Base-by-base conservation (phyloP, 2,113 vertebrate species). In the Oriolus oriolus region DNA sequence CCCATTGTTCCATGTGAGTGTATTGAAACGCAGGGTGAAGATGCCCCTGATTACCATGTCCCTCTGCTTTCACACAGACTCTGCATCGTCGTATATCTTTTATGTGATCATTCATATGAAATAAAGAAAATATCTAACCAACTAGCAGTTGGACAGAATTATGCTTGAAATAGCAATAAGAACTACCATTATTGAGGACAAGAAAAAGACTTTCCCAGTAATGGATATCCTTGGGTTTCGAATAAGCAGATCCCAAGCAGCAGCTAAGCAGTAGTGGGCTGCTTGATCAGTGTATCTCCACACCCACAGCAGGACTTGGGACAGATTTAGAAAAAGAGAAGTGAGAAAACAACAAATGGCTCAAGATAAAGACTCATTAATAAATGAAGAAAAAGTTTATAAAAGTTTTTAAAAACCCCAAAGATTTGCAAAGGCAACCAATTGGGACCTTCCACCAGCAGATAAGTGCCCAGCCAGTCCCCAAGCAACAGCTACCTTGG, bases 341-440 rank as follows among this genome's bases (percentile, higher is more conserved):
- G 28, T 31, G 37, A 70, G 33, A 27, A 90, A 89, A 59, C 12
- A 69, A 23, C 3, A 31, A 82, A 76, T 65, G 23, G 16, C 10
- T 61, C 28, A 65, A 77, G 50, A 56, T 22, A 69, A 65, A 77
- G 45, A 44, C n/a, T 73, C 9, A 4, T 14, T 60, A 77, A 61
- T 22, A 82, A 44, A 69, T 23, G 31, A 82, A 65, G 6, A 35
- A 77, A 70, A 89, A 31, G 7, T 8, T 11, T 17, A 12, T 27
- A 8, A 12, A n/a, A 37, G 23, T 28, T 84, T 22, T 0, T 0
- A 33, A 70, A 75, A 79, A 3, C 0, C 0, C 4, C 26, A 64
- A 49, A 33, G 21, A 91, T 53, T 16, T 42, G 10, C 19, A 75
- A 77, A 84, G 22, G 19, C 41, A 66, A 30, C 35, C 68, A 41